Conservation (phyloP, 1,140 invertebrate genomes). For the Drosophila mauritiana region DNA sequence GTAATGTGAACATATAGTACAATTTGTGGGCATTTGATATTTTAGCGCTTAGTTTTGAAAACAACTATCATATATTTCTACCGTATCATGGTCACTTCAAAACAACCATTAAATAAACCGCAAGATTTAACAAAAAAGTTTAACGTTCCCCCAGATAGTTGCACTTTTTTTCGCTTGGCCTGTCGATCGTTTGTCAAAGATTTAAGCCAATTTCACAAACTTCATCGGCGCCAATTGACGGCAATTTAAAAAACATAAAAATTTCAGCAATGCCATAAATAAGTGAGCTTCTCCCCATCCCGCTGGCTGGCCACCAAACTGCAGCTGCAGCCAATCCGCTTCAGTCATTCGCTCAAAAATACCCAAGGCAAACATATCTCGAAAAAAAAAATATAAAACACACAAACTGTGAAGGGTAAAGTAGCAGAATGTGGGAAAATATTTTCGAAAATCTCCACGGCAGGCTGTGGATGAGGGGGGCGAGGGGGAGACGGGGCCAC, state of each 20-base stretch:
- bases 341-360: conserved; percentile 39
- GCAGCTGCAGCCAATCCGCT: conserved; percentile 38
- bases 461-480: no score
- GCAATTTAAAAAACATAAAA: conserved; percentile 45
- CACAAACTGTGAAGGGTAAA: conserved; percentile 12
- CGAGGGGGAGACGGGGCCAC: not conserved
- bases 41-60: no score
- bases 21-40: no score
- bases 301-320: not conserved
- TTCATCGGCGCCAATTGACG: conserved; percentile 29
- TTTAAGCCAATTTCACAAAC: conserved; percentile 19
- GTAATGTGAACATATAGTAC: no score
- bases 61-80: no score
- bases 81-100: not conserved
- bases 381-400: conserved; percentile 9
- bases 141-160: not conserved
- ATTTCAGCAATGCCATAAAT: conserved; percentile 50
- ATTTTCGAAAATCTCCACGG: conserved; percentile 14
- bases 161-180: not conserved
- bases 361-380: conserved; percentile 35
- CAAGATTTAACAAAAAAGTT: not conserved
- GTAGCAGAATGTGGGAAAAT: conserved; percentile 32
- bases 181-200: conserved; percentile 28
- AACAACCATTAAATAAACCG: not conserved
- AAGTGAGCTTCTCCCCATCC: conserved; percentile 3